Evolutionary conservation across 1,140 invertebrate genomes (phyloP).

Genomic region (Mizuhopecten yessoensis): DNA sequence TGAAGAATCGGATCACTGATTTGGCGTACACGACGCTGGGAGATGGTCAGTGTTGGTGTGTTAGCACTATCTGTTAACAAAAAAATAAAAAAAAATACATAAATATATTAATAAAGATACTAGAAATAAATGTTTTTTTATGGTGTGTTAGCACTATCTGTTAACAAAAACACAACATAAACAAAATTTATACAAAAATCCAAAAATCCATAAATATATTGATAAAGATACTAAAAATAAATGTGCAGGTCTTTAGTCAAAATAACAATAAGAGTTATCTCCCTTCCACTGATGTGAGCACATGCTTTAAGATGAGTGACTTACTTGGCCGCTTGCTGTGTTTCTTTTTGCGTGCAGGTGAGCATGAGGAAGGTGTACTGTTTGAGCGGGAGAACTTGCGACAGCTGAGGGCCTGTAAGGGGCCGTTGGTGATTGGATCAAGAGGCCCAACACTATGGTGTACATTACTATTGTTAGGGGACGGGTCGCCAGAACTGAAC

Average conservation of each 20-base stretch:
- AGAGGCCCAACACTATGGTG: slow-evolving; percentile 41
- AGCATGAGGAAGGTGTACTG: slow-evolving; percentile 58
- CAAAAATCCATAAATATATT: too few species aligned
- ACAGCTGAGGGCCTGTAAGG: slow-evolving; percentile 55
- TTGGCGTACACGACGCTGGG: slow-evolving; percentile 80
- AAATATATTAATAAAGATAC: too few species aligned
- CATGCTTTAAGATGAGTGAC: background rate
- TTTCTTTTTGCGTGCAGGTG: slow-evolving; percentile 54
- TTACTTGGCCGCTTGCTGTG: slow-evolving; percentile 71
- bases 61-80: slow-evolving; percentile 75
- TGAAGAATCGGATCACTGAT: slow-evolving; percentile 83
- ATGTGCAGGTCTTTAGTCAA: too few species aligned
- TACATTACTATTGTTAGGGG: slow-evolving; percentile 74
- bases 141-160: slow-evolving; percentile 78
- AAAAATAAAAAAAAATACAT: background rate
- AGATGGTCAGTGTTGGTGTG: slow-evolving; percentile 81
- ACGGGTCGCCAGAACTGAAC: slow-evolving; percentile 80
- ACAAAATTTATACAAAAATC: too few species aligned
- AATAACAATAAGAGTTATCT: background rate
- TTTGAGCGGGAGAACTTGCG: slow-evolving; percentile 65
- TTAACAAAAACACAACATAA: slow-evolving; percentile 47
- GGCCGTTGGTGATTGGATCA: slow-evolving; percentile 56
- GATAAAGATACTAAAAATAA: too few species aligned
- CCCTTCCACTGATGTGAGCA: too few species aligned
- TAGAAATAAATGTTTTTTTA: too few species aligned